A percentile compares a stretch with the other conserved stretches of the same genome.
Conservation (phyloP, 2,797 vertebrate genomes). For the Hephaestus fuliginosus region DNA sequence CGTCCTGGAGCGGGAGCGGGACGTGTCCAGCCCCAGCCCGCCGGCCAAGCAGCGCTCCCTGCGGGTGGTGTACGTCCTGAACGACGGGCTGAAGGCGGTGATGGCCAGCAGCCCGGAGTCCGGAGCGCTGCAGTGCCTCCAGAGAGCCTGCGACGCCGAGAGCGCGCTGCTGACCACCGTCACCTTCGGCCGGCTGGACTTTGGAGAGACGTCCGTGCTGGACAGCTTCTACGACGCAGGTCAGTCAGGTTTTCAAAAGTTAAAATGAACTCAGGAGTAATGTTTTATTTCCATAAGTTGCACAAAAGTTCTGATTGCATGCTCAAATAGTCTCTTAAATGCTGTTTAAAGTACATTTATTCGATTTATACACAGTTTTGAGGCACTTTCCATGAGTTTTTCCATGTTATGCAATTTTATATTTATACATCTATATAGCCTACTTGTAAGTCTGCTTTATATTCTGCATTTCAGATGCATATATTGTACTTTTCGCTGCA, state of each 20-base stretch:
- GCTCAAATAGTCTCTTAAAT: neutral
- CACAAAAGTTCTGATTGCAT: neutral
- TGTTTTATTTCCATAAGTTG: neutral
- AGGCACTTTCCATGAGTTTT: neutral
- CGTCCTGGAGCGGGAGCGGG: slow-evolving; percentile 52
- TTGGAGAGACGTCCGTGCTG: slow-evolving; percentile 91
- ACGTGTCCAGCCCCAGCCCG: slow-evolving; percentile 78
- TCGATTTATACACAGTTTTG: neutral
- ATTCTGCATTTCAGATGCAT: neutral
- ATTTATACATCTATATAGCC: too few species aligned
- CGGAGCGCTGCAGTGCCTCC: slow-evolving; percentile 90
- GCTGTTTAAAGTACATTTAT: neutral
- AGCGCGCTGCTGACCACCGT: slow-evolving; percentile 90
- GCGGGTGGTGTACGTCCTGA: slow-evolving; percentile 90
- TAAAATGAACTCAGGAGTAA: neutral
- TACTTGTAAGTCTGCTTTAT: too few species aligned
- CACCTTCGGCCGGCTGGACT: slow-evolving; percentile 92
- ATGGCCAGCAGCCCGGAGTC: slow-evolving; percentile 90
- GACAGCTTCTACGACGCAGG: slow-evolving; percentile 96
- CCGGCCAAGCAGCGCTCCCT: slow-evolving; percentile 86
- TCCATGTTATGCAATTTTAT: neutral
- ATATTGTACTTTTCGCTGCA: too few species aligned
- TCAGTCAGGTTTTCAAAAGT: neutral
- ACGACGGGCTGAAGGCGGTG: slow-evolving; percentile 87
- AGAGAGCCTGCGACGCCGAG: slow-evolving; percentile 90